phyloP scores from a whole-genome alignment of 2,888 invertebrate species.

The Tetragonisca angustula region DNA sequence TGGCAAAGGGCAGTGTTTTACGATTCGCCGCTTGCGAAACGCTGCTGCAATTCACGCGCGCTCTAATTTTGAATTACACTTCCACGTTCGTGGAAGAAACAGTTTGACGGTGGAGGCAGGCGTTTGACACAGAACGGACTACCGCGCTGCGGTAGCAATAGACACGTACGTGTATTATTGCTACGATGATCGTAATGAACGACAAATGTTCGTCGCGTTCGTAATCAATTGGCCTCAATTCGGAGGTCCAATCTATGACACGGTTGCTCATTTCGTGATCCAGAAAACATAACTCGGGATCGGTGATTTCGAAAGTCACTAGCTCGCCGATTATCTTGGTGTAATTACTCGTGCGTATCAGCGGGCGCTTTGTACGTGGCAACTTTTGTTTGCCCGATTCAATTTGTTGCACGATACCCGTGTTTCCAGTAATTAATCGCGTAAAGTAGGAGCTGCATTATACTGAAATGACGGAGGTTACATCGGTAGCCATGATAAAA shows the following conservation, averaged over 20 bases:
- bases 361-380: neutral
- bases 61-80: slow-evolving; percentile 64
- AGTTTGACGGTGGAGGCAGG: slow-evolving; percentile 18
- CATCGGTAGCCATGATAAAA: neutral
- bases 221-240: slow-evolving; percentile 28
- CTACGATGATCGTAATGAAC: slow-evolving; percentile 22
- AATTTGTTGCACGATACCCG: neutral
- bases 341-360: slow-evolving; percentile 2
- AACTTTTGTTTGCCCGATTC: neutral
- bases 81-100: slow-evolving; percentile 57
- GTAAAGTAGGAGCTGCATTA: neutral
- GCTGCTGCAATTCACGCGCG: slow-evolving; percentile 19
- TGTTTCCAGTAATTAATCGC: neutral
- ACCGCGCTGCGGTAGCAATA: no score
- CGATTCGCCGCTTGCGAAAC: slow-evolving; percentile 25
- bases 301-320: slow-evolving; percentile 14
- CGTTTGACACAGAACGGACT: slow-evolving; percentile 13
- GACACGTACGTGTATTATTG: no score
- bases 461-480: neutral
- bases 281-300: slow-evolving; percentile 1
- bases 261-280: neutral
- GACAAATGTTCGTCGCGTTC: slow-evolving; percentile 36
- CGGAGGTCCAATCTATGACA: neutral
- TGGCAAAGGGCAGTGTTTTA: slow-evolving; percentile 33
- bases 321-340: neutral